A percentile compares a stretch with the other conserved stretches of the same genome.
Evolutionary conservation across 2,113 vertebrate genomes (phyloP).

Genomic region (Taxidea taxus): DNA sequence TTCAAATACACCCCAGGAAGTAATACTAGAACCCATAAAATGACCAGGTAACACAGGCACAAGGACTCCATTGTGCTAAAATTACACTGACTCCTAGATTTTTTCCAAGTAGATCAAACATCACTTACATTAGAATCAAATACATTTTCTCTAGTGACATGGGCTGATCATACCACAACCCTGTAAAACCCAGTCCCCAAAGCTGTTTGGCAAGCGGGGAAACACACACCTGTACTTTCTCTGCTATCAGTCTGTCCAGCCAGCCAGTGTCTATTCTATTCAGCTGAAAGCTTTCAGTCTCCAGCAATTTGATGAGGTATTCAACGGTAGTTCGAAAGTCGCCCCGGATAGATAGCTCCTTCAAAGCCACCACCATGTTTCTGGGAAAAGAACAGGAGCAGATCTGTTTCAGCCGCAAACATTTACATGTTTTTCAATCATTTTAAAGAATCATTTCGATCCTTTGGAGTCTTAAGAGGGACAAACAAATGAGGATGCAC

Average conservation of each 20-base stretch:
- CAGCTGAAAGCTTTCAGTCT: constrained; percentile 97
- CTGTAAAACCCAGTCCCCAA: not conserved
- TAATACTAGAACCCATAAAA: constrained; percentile 8
- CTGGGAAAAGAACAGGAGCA: constrained; percentile 79
- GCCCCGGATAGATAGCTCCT: constrained; percentile 97
- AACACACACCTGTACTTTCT: constrained; percentile 96
- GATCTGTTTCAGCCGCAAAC: constrained; percentile 7
- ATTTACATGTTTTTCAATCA: constrained; percentile 30
- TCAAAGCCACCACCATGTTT: constrained; percentile 98
- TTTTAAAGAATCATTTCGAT: constrained; percentile 30
- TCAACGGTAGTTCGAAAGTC: constrained; percentile 99
- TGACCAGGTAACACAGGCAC: not conserved
- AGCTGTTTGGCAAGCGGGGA: not conserved
- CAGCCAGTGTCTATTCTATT: constrained; percentile 98
- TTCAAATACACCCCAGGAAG: constrained; percentile 6
- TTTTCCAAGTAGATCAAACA: constrained; percentile 39
- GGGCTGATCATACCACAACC: not conserved
- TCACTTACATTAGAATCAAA: constrained; percentile 39
- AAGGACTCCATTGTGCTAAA: not conserved
- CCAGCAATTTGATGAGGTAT: constrained; percentile 96
- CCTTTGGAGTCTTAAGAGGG: not conserved
- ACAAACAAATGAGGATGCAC: not conserved
- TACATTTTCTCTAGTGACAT: not conserved
- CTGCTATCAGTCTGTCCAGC: constrained; percentile 96
- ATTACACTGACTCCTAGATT: not conserved